Percentiles rank a stretch among this genome's conserved stretches.
Evolutionary conservation across 2,113 vertebrate genomes (phyloP).

Genomic region (Fulica atra): DNA sequence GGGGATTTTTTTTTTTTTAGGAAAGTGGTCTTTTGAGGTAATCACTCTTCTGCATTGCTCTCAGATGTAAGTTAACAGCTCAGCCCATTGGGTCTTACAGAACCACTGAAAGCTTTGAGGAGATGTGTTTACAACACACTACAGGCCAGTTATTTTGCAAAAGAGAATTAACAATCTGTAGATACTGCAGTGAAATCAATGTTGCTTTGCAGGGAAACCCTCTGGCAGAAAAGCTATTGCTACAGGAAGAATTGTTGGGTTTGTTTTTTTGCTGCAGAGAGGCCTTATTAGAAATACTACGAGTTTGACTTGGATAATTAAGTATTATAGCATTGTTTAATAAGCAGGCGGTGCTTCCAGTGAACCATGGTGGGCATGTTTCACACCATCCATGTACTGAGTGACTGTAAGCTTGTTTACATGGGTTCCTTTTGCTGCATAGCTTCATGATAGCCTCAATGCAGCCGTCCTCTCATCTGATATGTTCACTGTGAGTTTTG

Average conservation of each 20-base stretch:
- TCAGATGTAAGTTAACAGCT: background rate
- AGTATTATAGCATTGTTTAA: background rate
- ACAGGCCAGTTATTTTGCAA: background rate
- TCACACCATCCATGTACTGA: background rate
- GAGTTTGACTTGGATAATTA: background rate
- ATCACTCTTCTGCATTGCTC: background rate
- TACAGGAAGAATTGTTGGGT: background rate
- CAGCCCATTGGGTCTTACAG: background rate
- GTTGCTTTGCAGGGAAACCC: slow-evolving; percentile 40
- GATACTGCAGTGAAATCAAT: slow-evolving; percentile 63
- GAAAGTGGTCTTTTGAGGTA: slow-evolving; percentile 48
- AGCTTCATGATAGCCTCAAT: background rate
- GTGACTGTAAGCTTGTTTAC: slow-evolving; percentile 67
- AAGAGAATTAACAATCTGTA: slow-evolving; percentile 15
- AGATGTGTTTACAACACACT: background rate
- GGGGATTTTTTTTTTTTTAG: slow-evolving; percentile 34
- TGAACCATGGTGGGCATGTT: background rate
- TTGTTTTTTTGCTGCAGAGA: background rate
- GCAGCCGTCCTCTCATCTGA: slow-evolving; percentile 15
- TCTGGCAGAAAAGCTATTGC: slow-evolving; percentile 18
- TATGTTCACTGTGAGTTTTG: slow-evolving; percentile 37
- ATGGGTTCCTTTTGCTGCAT: slow-evolving; percentile 69
- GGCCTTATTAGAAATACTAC: background rate
- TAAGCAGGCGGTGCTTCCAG: background rate
- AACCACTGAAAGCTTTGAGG: background rate